Conservation (phyloP, 2,888 invertebrate genomes). For the Apodemia duryi region DNA sequence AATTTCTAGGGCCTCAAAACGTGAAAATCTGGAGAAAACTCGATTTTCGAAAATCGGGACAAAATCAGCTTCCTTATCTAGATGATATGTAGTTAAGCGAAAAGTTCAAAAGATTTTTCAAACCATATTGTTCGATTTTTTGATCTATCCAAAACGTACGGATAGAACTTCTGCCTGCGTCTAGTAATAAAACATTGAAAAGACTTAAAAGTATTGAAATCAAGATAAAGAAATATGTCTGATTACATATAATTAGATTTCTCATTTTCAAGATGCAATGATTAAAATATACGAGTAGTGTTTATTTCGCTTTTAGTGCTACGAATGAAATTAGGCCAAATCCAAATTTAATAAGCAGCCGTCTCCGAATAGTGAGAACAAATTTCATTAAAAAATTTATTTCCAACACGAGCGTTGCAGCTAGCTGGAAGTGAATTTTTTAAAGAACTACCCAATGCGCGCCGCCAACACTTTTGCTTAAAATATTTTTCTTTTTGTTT, state of each 20-base stretch:
- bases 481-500: background rate
- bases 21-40: too few species aligned
- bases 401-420: conserved; percentile 6
- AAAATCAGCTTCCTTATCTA: too few species aligned
- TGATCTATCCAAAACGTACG: too few species aligned
- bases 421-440: conserved; percentile 4
- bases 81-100: too few species aligned
- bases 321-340: conserved; percentile 14
- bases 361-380: background rate
- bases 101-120: too few species aligned
- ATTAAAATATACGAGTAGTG: background rate
- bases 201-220: too few species aligned
- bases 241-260: background rate
- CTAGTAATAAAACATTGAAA: too few species aligned
- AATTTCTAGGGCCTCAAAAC: too few species aligned
- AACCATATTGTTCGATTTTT: too few species aligned
- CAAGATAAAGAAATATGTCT: too few species aligned
- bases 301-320: conserved; percentile 2
- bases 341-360: conserved; percentile 16
- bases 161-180: too few species aligned
- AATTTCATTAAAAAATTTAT: conserved; percentile 4
- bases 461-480: background rate
- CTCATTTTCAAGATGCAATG: background rate
- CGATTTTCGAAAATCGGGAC: too few species aligned
- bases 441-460: background rate